phyloP scores from a whole-genome alignment of 2,113 vertebrate genomes.

The Muscicapa adusta region DNA sequence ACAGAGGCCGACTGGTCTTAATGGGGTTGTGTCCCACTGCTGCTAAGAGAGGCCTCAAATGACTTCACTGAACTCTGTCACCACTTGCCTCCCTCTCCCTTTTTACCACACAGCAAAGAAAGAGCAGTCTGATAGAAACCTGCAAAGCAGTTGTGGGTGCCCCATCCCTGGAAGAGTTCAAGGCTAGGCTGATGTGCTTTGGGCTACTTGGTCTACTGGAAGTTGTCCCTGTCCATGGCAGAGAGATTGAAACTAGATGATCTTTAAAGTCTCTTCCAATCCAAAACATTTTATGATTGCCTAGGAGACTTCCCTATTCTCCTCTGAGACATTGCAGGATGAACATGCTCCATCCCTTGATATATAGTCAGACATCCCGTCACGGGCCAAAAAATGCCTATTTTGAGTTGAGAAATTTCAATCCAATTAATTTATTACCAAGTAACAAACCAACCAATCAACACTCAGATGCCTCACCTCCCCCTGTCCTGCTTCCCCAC shows the following conservation, averaged over 20 bases:
- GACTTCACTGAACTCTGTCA: background rate
- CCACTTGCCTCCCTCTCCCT: background rate
- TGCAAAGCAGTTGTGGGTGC: background rate
- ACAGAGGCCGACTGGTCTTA: rapidly evolving
- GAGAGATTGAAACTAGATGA: background rate
- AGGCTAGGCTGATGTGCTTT: background rate
- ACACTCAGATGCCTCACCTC: background rate
- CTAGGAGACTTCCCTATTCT: background rate
- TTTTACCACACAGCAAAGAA: background rate
- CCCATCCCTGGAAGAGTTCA: background rate
- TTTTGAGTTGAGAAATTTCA: background rate
- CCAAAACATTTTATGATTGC: background rate
- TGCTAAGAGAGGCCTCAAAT: background rate
- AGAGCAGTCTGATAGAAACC: background rate
- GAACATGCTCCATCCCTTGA: background rate
- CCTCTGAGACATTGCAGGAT: background rate
- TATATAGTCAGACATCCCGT: background rate
- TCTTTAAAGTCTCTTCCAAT: background rate
- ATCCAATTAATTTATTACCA: background rate
- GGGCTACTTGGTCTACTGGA: background rate
- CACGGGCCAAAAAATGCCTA: background rate
- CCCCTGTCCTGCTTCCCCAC: background rate
- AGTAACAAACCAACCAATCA: background rate
- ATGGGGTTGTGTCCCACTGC: background rate
- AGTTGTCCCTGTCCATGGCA: background rate